Conservation (phyloP, 2,113 vertebrate species). For the Stegostoma tigrinum region DNA sequence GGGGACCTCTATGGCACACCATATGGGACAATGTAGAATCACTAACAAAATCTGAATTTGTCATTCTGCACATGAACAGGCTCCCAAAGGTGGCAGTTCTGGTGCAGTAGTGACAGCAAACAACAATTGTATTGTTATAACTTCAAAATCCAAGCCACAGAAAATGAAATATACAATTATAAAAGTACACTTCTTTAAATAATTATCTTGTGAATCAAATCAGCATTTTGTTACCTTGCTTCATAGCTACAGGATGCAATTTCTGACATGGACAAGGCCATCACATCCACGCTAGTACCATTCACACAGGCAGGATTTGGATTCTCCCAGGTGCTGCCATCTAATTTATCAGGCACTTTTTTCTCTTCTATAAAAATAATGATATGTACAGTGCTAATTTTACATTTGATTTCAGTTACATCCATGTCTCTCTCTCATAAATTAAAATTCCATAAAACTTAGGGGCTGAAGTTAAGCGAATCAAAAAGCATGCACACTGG, state of each 20-base stretch:
- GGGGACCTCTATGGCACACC: not conserved
- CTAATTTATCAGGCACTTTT: constrained; percentile 53
- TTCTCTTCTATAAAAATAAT: constrained; percentile 42
- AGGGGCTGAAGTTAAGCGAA: not conserved
- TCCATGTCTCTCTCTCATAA: not conserved
- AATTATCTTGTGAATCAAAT: not conserved
- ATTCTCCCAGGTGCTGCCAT: constrained; percentile 60
- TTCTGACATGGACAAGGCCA: constrained; percentile 85
- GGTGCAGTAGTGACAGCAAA: not conserved
- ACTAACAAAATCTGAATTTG: not conserved
- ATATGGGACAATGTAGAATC: not conserved
- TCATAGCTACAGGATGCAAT: constrained; percentile 97
- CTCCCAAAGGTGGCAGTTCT: not conserved
- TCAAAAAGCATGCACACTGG: not conserved
- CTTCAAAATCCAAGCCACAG: not conserved
- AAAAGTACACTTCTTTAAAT: not conserved
- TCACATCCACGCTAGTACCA: constrained; percentile 56
- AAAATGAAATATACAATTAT: not conserved
- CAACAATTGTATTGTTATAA: not conserved
- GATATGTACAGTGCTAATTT: not conserved
- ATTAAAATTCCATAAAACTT: not conserved
- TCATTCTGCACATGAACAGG: not conserved
- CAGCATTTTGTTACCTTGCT: constrained; percentile 70
- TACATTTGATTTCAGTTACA: not conserved
- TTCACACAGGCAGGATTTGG: constrained; percentile 54